Percentiles rank a stretch among this genome's conserved stretches.
These are phyloP conservation scores for Vanacampus margaritifer DNA, from an alignment of 2,113 vertebrate species.

Conservation along the genomic window DNA sequence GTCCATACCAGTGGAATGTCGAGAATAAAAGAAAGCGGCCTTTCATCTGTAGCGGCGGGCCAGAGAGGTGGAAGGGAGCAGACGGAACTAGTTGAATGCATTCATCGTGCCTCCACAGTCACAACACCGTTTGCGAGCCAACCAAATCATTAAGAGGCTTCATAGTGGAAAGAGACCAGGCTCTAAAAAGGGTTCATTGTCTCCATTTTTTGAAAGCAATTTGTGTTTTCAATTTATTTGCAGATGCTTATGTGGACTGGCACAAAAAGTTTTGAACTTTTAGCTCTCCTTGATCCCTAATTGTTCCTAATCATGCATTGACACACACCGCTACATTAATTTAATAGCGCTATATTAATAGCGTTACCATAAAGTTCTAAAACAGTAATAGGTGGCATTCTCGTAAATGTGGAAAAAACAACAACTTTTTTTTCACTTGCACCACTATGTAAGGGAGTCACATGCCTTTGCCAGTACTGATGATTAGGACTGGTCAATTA, in stretches of 20 bases:
- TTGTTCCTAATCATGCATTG: neutral
- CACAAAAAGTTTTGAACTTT: neutral
- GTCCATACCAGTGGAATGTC: constrained; percentile 16
- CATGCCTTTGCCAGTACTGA: too few relatives aligned
- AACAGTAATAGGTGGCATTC: too few relatives aligned
- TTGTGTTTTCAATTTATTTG: constrained; percentile 2
- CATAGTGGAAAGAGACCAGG: constrained; percentile 20
- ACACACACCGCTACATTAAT: neutral
- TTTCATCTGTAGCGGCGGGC: constrained; percentile 28
- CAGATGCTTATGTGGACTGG: neutral
- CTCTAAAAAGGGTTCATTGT: constrained; percentile 16
- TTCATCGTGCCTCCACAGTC: constrained; percentile 27
- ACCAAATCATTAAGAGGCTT: constrained; percentile 23
- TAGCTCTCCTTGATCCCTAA: neutral
- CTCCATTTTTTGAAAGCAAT: neutral
- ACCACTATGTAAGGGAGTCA: too few relatives aligned
- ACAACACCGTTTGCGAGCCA: constrained; percentile 24
- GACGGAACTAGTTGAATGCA: constrained; percentile 15
- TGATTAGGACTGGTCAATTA: too few relatives aligned
- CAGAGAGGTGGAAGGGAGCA: constrained; percentile 27
- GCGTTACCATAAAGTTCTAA: neutral
- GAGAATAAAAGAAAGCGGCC: constrained; percentile 24
- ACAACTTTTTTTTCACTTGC: too few relatives aligned
- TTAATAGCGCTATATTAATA: too few relatives aligned
- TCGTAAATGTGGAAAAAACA: too few relatives aligned